These are phyloP conservation scores for Lasiommata megera DNA, from an alignment of 2,888 invertebrate genomes.

Conservation along the genomic window DNA sequence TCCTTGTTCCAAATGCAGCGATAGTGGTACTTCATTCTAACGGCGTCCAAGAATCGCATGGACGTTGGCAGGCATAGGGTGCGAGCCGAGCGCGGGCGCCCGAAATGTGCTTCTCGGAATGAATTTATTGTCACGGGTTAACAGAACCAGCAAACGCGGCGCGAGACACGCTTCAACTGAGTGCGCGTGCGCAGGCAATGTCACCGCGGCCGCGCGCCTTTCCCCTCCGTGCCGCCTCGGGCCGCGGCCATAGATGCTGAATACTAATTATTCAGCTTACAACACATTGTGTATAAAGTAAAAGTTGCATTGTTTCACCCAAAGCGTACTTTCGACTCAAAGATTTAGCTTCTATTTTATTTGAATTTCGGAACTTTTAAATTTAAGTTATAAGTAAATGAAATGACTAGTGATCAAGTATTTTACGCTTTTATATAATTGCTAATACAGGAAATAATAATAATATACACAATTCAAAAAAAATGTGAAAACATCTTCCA, in stretches of 20 bases:
- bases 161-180: conserved; percentile 58
- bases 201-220: conserved; percentile 34
- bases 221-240: conserved; percentile 22
- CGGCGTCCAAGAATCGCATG: conserved; percentile 70
- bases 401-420: too few species aligned
- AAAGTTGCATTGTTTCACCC: conserved; percentile 10
- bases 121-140: conserved; percentile 77
- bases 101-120: conserved; percentile 58
- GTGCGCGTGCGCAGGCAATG: conserved; percentile 47
- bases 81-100: conserved; percentile 72
- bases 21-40: conserved; percentile 88
- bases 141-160: conserved; percentile 62
- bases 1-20: conserved; percentile 96
- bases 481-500: too few species aligned
- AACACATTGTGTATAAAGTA: conserved; percentile 11
- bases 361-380: neutral
- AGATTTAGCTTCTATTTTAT: neutral
- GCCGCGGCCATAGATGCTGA: conserved; percentile 16
- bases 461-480: too few species aligned
- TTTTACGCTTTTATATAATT: too few species aligned
- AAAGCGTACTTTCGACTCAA: neutral
- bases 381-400: too few species aligned
- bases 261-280: conserved; percentile 24
- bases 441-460: too few species aligned
- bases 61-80: conserved; percentile 76